Base-by-base conservation (phyloP, 1,140 invertebrate species). In the Drosophila kanapiae region DNA sequence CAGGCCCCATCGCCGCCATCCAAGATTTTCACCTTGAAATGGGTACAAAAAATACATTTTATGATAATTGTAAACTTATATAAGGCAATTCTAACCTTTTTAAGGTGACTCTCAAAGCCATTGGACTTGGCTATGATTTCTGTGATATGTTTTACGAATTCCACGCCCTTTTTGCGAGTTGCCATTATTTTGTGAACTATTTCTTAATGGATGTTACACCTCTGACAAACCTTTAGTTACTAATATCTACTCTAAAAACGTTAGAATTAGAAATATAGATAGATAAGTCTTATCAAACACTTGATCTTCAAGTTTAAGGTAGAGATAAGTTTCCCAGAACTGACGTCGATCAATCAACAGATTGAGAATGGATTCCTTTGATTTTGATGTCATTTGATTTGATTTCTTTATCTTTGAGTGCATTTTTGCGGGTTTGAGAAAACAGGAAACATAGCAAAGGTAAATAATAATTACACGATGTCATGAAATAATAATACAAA, bases 1-100 rank as follows among this genome's bases (percentile, higher is more conserved):
- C 96, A 95, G 16, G 93, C 93, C 10, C 97, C 97, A 91, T 95
- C 93, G 23, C 94, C 95, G 72, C 95, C 95, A 48, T 94, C 94
- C n/a, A 96, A 69, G 23, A 97, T 93, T 91, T 95, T 94, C 0
- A 97, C 92, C 96, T 97, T 31, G 0, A 38, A 37, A 75, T 5
- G 4, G 1, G 1, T 18, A 13, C 9, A 18, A 8, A 6, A 40
- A 1, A 57, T 35, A 8, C n/a, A 3, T 38, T n/a, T 31, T 49
- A 61, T 9, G 10, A 18, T n/a, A 13, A 6, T 7, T 33, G 0
- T 4, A 13, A 16, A 13, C 9, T 42, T 8, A 33, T 16, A 18
- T 1, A 16, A 9, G 0, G 2, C 8, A 43, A 10, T 18, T 42
- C 35, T 7, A 38, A 91, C 90, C 75, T 90, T 91, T 23, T 90